Base-by-base conservation (phyloP, 2,113 vertebrate species). In the Onychostoma macrolepis region DNA sequence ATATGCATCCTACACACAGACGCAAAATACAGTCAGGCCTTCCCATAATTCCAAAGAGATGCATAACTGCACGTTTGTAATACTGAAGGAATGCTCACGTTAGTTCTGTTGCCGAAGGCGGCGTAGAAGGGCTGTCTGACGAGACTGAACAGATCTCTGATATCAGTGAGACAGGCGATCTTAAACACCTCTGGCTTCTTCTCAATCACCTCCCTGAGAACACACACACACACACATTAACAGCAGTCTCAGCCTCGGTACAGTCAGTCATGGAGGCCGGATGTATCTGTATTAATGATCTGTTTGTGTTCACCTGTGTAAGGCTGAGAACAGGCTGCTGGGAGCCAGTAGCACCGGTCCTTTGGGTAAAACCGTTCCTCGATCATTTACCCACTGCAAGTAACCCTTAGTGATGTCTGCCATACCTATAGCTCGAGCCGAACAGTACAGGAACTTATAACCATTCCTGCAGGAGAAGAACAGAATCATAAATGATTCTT, bases 361-460 rank as follows among this genome's bases (percentile, higher is more conserved):
- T 90, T 93, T 95, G 24, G 98, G 98, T 17, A 99, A 96, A 48
- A 93, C 94, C 0, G 91, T 97, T 87, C 97, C 97, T 77, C 92
- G 92, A 65, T 99, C 97, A 6, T 94, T 97, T 87, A 99, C 97
- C 95, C 97, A 97, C 86, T 94, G 93, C 53, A 99, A 93, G 92
- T 98, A 99, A 41, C 94, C 95, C 87, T 99, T 98, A 76, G 98
- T 99, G 92, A 99, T 96, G 87, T 96, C 94, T 0, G 98, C 96
- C 97, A 98, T 96, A 88, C 98, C 97, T 0, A 99, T 98, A 0
- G 97, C 96, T 83, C 97, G 95, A 0, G 97, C 97, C 0, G 98
- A 99, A 88, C 98, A 99, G 90, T 98, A 99, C 86, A 99, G 94
- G 93, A 99, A 98, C 92, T 97, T 99, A 91, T 98, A 99, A 65